A percentile compares a stretch with the other conserved stretches of the same genome.
These are phyloP conservation scores for Ciconia boyciana DNA, from an alignment of 2,113 vertebrate species.

Conservation along the genomic window DNA sequence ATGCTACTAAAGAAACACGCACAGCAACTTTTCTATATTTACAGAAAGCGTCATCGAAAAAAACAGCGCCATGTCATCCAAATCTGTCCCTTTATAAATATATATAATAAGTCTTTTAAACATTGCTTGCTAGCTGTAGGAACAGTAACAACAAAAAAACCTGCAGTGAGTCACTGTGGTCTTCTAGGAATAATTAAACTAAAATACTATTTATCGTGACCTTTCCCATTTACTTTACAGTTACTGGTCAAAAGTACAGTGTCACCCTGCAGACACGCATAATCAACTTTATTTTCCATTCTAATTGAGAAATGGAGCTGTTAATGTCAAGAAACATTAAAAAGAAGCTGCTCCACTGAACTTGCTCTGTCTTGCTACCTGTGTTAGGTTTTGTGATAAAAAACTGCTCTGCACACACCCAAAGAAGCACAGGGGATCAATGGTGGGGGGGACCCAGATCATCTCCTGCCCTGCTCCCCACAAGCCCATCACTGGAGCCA, in stretches of 20 bases:
- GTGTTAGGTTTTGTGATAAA: not conserved
- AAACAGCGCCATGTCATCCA: not conserved
- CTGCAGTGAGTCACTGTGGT: not conserved
- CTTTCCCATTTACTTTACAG: conserved; percentile 63
- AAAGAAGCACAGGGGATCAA: not conserved
- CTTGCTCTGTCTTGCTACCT: not conserved
- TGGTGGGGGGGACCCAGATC: not conserved
- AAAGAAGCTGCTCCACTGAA: conserved; percentile 33
- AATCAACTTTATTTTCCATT: conserved; percentile 70
- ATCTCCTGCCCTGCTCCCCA: not conserved
- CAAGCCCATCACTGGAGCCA: not conserved
- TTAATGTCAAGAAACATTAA: conserved; percentile 68
- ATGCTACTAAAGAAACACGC: not conserved
- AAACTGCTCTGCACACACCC: fast-evolving
- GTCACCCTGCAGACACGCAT: conserved; percentile 55
- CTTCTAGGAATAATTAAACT: conserved; percentile 49
- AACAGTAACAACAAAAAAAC: not conserved
- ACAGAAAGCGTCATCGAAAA: not conserved
- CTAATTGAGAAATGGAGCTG: conserved; percentile 70
- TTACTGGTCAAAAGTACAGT: conserved; percentile 65
- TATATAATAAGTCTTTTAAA: not conserved
- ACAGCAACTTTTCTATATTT: not conserved
- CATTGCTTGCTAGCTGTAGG: not conserved
- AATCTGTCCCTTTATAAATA: not conserved
- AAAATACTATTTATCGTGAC: conserved; percentile 57